Evolutionary conservation across 1,140 invertebrate species (phyloP).

Genomic region (Wiebesia pumilae): DNA sequence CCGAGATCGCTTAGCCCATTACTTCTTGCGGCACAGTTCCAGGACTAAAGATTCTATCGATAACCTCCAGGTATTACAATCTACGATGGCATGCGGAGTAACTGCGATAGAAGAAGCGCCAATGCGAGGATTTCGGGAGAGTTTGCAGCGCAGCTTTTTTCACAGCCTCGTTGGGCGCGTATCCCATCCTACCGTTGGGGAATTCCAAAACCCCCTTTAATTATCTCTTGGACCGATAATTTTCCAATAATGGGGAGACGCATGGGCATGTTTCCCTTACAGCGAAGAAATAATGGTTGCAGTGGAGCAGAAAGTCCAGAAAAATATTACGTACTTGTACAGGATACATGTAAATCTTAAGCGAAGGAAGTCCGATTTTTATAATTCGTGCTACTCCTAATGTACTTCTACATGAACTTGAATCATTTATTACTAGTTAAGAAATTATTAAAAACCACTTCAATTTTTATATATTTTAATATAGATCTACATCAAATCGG

Average conservation of each 20-base stretch:
- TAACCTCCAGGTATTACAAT: slow-evolving; percentile 49
- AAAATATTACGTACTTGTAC: not conserved
- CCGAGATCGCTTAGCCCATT: slow-evolving; percentile 37
- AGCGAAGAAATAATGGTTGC: not conserved
- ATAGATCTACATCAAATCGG: too few relatives aligned
- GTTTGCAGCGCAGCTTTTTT: slow-evolving; percentile 9
- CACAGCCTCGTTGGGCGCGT: not conserved
- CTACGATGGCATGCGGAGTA: slow-evolving; percentile 7
- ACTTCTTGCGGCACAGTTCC: slow-evolving; percentile 27
- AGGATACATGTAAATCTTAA: not conserved
- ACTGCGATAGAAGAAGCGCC: not conserved
- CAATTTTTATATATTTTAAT: too few relatives aligned
- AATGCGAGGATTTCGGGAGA: not conserved
- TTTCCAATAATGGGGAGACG: slow-evolving; percentile 34
- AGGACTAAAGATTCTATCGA: slow-evolving; percentile 46
- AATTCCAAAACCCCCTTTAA: slow-evolving; percentile 36
- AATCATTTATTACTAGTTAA: too few relatives aligned
- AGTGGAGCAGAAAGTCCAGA: too few relatives aligned
- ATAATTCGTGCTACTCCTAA: not conserved
- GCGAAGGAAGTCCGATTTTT: too few relatives aligned
- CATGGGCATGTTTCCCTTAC: not conserved
- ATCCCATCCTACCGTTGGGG: not conserved
- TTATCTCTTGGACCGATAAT: slow-evolving; percentile 40
- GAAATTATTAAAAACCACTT: too few relatives aligned
- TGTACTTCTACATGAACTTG: too few relatives aligned